These are phyloP conservation scores for Plumapathes pennacea DNA, from an alignment of 92 coral and sea anemone species.

Conservation along the genomic window DNA sequence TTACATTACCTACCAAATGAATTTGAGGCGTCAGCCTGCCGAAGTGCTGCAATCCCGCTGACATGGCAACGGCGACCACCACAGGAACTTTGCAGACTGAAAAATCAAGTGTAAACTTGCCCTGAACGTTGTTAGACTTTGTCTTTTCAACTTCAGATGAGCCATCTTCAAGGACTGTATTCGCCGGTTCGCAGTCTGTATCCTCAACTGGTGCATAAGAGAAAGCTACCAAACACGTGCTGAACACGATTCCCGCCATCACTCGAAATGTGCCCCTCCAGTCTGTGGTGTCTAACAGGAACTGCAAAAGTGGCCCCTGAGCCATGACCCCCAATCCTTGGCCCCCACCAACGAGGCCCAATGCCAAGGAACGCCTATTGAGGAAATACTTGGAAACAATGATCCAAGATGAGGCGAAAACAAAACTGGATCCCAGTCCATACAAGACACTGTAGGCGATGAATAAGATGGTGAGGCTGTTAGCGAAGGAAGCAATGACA, in stretches of 20 bases:
- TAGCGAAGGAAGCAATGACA: constrained; percentile 44
- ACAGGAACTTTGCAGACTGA: constrained; percentile 17
- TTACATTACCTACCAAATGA: constrained; percentile 17
- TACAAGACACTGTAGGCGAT: constrained; percentile 41
- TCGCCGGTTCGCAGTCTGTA: not conserved
- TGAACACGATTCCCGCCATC: constrained; percentile 23
- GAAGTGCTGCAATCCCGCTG: constrained; percentile 10
- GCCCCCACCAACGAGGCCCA: constrained; percentile 40
- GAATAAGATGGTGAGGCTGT: constrained; percentile 22
- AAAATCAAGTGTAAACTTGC: constrained; percentile 11
- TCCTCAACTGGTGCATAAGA: constrained; percentile 23
- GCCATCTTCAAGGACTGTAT: not conserved
- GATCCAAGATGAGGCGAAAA: constrained; percentile 29
- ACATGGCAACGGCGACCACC: constrained; percentile 2
- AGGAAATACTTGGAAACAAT: constrained; percentile 27
- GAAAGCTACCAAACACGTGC: constrained; percentile 9
- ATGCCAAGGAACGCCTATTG: constrained; percentile 34
- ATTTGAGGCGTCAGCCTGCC: constrained; percentile 30
- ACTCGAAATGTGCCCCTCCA: constrained; percentile 32
- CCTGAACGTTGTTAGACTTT: not conserved
- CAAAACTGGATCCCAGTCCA: constrained; percentile 48
- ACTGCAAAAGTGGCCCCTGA: constrained; percentile 43
- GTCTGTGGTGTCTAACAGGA: constrained; percentile 15
- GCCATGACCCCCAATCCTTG: constrained; percentile 42
- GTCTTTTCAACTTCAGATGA: not conserved